Evolutionary conservation across 2,113 vertebrate species (phyloP), one percentile per base, ranked within the genome.

Genomic region (Chionis minor): DNA sequence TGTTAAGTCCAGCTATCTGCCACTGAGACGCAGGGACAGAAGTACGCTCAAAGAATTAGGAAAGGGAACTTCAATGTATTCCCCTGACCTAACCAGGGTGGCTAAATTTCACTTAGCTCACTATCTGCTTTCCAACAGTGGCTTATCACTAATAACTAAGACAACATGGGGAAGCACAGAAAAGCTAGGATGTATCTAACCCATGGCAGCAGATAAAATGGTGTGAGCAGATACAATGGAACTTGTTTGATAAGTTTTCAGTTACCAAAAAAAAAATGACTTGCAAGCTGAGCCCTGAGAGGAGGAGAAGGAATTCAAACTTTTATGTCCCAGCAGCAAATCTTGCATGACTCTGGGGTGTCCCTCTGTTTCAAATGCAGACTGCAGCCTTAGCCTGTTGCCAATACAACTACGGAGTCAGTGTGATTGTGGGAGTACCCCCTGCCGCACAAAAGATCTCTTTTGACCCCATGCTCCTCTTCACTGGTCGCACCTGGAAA

Each of bases 401-500:
- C 45, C 92, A 94, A 3, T 33, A 33, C 21, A 98, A 96, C 66
- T 98, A 98, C 1, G 98, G 99, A 10, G 89, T 97, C 71, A 98
- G 98, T 2, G 97, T 99, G 77, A 97, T 98, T 7, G 98, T 98
- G n/a, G 99, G 98, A 21, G 51, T 95, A 22, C 54, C 99, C 90
- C 98, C 98, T 51, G 23, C 98, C 95, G 67, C 94, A 63, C 8
- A 98, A 62, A 71, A 94, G 0, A 92, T 99, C 83, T 94, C 27
- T 4, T 97, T 98, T 14, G 23, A 94, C 42, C 98, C 98, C 9
- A 84, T 98, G 74, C 96, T 98, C 21, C 80, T 99, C 69, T 97
- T 99, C 75, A 93, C 96, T 86, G 99, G 99, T 26, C 97, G 98
- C 28, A 98, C 93, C 3, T 96, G 99, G 96, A 99, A 98, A 91